Base-by-base conservation (phyloP, 2,797 vertebrate species). In the Eulemur rubriventer region DNA sequence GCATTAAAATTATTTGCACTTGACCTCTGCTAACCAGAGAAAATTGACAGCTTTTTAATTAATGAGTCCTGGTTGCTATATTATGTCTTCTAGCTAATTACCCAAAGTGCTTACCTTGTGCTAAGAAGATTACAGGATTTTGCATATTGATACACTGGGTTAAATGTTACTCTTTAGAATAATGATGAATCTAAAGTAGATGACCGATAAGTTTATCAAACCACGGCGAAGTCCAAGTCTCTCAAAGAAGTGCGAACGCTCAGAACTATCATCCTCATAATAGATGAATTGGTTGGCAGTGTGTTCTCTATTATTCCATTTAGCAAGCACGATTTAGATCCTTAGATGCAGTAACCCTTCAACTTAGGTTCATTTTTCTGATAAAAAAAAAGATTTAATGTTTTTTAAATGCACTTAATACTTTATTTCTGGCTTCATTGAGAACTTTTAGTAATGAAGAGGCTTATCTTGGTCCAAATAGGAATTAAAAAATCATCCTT, bases 41-140 rank as follows among this genome's bases (percentile, higher is more conserved):
- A 97, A 99, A 98, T 98, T 98, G 98, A 97, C 97, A 98, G 97
- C 97, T 98, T 98, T 98, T 98, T 98, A 99, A 99, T 99, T 98
- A 98, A 98, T 98, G 98, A 95, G 83, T 95, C 97, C 95, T 97
- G 97, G 95, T 97, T 97, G 73, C 94, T 98, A 94, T 96, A 98
- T 70, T 97, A 38, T 0, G 0, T 91, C 82, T 96, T 95, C 48
- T 89, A 70, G 73, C n/a, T 7, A 0, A 67, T 98, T 93, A 90
- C 89, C 92, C 86, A 52, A 59, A 75, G 48, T 12, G 24, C 43
- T 94, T 81, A 35, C 69, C 52, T 94, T 38, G 18, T 50, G 55
- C 84, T 92, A 96, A 24, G 61, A 87, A 72, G 35, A 90, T 83
- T 46, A 46, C 3, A 1, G 33, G 93, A 88, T 82, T 84, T 83